These are phyloP conservation scores for Thunnus thynnus DNA, from an alignment of 2,113 vertebrate genomes.

Conservation along the genomic window DNA sequence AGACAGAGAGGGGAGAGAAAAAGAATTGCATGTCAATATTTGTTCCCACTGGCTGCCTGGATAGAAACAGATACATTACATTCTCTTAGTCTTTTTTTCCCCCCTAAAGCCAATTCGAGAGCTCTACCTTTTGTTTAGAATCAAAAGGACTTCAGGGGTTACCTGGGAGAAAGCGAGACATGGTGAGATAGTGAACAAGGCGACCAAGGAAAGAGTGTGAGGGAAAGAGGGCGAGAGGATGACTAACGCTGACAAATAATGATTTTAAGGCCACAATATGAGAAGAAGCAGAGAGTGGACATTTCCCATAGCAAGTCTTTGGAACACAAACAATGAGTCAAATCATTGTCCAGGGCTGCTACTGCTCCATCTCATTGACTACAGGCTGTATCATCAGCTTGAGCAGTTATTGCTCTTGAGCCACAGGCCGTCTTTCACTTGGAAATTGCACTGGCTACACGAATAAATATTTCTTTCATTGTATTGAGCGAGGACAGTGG, in stretches of 20 bases:
- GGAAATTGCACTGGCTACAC: slow-evolving; percentile 44
- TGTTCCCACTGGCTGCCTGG: slow-evolving; percentile 81
- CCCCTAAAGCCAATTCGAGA: slow-evolving; percentile 82
- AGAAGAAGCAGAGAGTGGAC: slow-evolving; percentile 67
- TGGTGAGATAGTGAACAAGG: slow-evolving; percentile 36
- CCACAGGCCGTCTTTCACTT: slow-evolving; percentile 43
- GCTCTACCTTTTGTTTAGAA: slow-evolving; percentile 81
- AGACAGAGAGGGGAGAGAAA: slow-evolving; percentile 47
- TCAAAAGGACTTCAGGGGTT: slow-evolving; percentile 67
- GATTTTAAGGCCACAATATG: slow-evolving; percentile 62
- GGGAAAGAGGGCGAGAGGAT: slow-evolving; percentile 43
- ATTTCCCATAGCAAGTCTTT: slow-evolving; percentile 77
- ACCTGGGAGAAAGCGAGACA: slow-evolving; percentile 69
- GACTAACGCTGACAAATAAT: slow-evolving; percentile 72
- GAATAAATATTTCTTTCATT: slow-evolving; percentile 39
- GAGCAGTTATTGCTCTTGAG: slow-evolving; percentile 54
- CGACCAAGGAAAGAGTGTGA: slow-evolving; percentile 41
- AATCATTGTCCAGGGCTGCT: slow-evolving; percentile 53
- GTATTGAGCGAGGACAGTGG: slow-evolving; percentile 7
- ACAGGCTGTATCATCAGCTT: slow-evolving; percentile 57
- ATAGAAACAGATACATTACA: slow-evolving; percentile 86
- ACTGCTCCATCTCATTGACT: slow-evolving; percentile 62
- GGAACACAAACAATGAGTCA: slow-evolving; percentile 71
- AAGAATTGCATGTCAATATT: slow-evolving; percentile 88
- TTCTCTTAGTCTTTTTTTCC: slow-evolving; percentile 65